Evolutionary conservation across 2,888 invertebrate species (phyloP), one percentile per base, ranked within the genome.

Genomic region (Salpingus planirostris): DNA sequence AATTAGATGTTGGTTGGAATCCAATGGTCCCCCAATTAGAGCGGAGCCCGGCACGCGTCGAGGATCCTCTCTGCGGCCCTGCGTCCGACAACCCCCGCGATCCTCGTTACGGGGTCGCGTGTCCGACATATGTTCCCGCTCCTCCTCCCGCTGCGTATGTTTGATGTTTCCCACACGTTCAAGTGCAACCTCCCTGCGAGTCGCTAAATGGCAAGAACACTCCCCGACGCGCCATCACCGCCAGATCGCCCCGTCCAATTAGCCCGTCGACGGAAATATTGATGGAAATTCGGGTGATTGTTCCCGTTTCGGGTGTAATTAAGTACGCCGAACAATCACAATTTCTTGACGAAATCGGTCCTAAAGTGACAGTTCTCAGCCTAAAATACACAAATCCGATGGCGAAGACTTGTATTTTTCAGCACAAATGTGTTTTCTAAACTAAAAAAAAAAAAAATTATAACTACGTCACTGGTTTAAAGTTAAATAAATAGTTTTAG

Each of bases 91-190:
- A 45, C 46, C 46, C 46, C 46, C 46, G 40, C 46, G 45, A 40
- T 41, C 42, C 47, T 51, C 45, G 50, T 50, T 53, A 52, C n/a
- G 35, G 36, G 47, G 49, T 27, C 53, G 47, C 52, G 53, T 54
- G 53, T 27, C 49, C 21, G 36, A 48, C 53, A 49, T 50, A 50
- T 52, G 53, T 41, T n/a, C 46, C 36, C 44, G 24, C 40, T 42
- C 27, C 42, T 44, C 21, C 28, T 42, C 55, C 54, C 47, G 52
- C 51, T 43, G 54, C 38, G 50, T 46, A 44, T 53, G 55, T 55
- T 56, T 56, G 50, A 47, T 54, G 49, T 55, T 57, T 57, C 57
- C 57, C 57, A 57, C 56, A 57, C 57, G 54, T 49, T 55, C 49
- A 49, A 57, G 57, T 56, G 52, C 52, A 45, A 48, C 34, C 45